Conservation (phyloP, 2,113 vertebrate genomes). For the Phalacrocorax aristotelis region DNA sequence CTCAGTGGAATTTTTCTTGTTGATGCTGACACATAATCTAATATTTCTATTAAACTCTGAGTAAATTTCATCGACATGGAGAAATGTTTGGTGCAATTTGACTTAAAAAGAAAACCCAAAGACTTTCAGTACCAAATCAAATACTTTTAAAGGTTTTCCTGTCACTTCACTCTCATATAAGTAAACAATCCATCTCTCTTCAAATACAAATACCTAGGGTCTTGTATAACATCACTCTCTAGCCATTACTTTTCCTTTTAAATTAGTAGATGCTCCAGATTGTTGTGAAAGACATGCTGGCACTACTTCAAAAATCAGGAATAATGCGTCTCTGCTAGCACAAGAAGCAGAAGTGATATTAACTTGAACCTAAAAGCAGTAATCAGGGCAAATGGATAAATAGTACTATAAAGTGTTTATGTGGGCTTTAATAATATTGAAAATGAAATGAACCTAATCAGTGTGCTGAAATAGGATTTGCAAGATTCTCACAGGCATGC, state of each 20-base stretch:
- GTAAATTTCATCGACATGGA: neutral
- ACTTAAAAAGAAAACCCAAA: neutral
- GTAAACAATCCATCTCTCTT: neutral
- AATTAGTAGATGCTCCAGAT: neutral
- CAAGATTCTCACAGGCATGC: constrained; percentile 3
- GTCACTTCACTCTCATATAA: neutral
- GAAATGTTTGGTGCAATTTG: neutral
- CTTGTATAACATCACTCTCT: neutral
- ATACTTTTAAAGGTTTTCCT: neutral
- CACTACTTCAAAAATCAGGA: neutral
- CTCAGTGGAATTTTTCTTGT: neutral
- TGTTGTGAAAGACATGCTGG: neutral
- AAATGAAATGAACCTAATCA: constrained; percentile 53
- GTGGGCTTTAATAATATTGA: constrained; percentile 25
- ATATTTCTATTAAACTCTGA: neutral
- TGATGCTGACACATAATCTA: neutral
- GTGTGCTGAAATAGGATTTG: constrained; percentile 35
- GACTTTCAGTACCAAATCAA: neutral
- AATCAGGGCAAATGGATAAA: constrained; percentile 20
- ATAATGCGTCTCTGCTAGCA: neutral
- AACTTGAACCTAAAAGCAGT: neutral
- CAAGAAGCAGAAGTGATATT: neutral
- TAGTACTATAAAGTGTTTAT: constrained; percentile 2
- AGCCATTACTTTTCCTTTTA: neutral
- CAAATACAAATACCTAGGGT: neutral